These are phyloP conservation scores for Fragum fragum DNA, from an alignment of 2,888 invertebrate genomes.

Conservation along the genomic window DNA sequence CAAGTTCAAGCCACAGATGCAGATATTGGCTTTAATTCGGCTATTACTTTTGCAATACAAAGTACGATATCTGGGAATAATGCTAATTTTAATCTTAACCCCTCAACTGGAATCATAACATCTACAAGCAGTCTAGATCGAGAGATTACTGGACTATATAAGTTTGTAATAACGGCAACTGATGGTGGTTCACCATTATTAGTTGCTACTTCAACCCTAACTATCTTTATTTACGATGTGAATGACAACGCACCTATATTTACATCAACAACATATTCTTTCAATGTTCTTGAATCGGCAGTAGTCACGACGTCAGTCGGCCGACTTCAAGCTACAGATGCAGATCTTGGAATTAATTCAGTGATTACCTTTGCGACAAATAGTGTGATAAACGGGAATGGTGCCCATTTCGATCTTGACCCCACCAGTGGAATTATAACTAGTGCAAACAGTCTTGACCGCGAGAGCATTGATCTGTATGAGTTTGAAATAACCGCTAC, in stretches of 20 bases:
- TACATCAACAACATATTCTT: not conserved
- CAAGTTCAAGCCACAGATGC: conserved; percentile 81
- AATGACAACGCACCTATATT: conserved; percentile 74
- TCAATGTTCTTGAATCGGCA: too few species aligned
- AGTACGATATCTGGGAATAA: conserved; percentile 73
- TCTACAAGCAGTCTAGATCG: conserved; percentile 70
- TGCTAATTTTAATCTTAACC: conserved; percentile 67
- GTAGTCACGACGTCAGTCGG: too few species aligned
- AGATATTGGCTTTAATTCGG: conserved; percentile 73
- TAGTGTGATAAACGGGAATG: too few species aligned
- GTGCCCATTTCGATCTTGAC: too few species aligned
- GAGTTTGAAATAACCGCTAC: conserved; percentile 67
- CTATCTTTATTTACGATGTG: conserved; percentile 49
- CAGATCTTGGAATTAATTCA: too few species aligned
- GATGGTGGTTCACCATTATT: conserved; percentile 72
- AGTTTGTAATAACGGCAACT: conserved; percentile 71
- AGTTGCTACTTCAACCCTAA: conserved; percentile 62
- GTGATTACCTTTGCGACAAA: too few species aligned
- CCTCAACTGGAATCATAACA: conserved; percentile 62
- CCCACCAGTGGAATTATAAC: too few species aligned
- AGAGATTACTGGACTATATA: conserved; percentile 70
- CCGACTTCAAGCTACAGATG: too few species aligned
- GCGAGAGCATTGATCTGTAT: conserved; percentile 75
- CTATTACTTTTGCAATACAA: conserved; percentile 72
- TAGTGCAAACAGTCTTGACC: conserved; percentile 64